Conservation (phyloP, 2,888 invertebrate species). For the Agrochola lychnidis region DNA sequence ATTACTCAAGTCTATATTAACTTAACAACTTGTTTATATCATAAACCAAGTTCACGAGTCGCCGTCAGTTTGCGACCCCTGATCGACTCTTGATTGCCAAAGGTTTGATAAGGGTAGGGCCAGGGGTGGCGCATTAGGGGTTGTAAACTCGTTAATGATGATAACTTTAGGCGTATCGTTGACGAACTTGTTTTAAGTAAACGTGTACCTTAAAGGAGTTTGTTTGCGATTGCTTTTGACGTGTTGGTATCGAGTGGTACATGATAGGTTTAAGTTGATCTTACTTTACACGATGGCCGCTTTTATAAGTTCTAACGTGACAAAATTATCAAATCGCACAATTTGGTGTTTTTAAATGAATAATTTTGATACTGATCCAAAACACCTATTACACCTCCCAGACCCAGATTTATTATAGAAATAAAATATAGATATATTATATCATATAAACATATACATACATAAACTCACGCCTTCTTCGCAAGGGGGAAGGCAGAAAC, state of each 20-base stretch:
- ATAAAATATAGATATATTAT: no score
- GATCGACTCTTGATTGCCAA: conserved; percentile 61
- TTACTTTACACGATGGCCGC: background rate
- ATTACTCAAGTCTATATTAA: conserved; percentile 13
- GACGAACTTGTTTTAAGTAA: conserved; percentile 37
- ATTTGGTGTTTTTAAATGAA: no score
- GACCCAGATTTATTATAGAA: no score
- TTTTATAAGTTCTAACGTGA: no score
- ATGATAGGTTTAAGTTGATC: background rate
- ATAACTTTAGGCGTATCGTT: conserved; percentile 47
- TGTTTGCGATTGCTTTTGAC: conserved; percentile 14
- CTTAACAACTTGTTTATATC: conserved; percentile 15
- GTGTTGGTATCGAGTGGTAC: background rate
- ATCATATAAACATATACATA: no score
- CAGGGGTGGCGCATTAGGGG: conserved; percentile 40
- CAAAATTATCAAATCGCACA: no score
- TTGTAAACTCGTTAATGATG: conserved; percentile 58
- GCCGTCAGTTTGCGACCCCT: conserved; percentile 46
- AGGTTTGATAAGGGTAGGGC: conserved; percentile 42
- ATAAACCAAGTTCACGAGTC: conserved; percentile 39
- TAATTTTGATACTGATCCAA: no score
- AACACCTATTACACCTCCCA: no score
- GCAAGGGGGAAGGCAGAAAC: no score
- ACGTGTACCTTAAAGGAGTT: conserved; percentile 26
- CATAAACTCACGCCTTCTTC: no score